Percentiles rank a stretch among this genome's conserved stretches.
Evolutionary conservation across 2,888 invertebrate species (phyloP).

Genomic region (Ochropacha duplaris): DNA sequence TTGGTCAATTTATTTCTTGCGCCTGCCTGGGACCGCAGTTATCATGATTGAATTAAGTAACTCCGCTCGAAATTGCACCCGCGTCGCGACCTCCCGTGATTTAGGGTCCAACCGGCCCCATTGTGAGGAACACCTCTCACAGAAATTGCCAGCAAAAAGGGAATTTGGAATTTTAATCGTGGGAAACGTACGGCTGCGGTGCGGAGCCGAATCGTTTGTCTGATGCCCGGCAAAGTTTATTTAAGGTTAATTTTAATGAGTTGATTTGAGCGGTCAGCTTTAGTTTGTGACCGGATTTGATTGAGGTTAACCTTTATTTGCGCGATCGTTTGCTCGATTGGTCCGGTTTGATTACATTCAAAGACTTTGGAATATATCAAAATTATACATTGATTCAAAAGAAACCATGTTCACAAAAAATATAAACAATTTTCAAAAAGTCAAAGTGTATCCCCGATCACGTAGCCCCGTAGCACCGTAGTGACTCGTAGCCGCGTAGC

Average conservation of each 20-base stretch:
- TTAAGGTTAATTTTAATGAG: slow-evolving; percentile 72
- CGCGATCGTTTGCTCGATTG: slow-evolving; percentile 24
- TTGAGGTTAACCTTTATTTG: slow-evolving; percentile 43
- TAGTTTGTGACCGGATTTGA: slow-evolving; percentile 49
- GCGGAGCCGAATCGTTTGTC: slow-evolving; percentile 18
- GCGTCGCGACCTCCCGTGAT: slow-evolving; percentile 50
- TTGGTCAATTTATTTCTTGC: slow-evolving; percentile 81
- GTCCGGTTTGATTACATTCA: slow-evolving; percentile 23
- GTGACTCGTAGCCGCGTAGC: slow-evolving; percentile 19
- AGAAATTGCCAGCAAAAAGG: slow-evolving; percentile 60
- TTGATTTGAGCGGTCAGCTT: slow-evolving; percentile 60
- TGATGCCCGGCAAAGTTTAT: slow-evolving; percentile 51
- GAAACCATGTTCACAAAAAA: not conserved
- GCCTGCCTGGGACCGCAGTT: slow-evolving; percentile 69
- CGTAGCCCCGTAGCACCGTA: slow-evolving; percentile 26
- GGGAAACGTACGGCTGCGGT: slow-evolving; percentile 31
- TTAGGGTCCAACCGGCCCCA: slow-evolving; percentile 49
- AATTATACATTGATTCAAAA: too few relatives aligned
- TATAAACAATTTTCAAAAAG: slow-evolving; percentile 18
- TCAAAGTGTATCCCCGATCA: slow-evolving; percentile 28
- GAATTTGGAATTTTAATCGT: slow-evolving; percentile 69
- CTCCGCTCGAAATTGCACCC: slow-evolving; percentile 54
- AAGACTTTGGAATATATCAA: not conserved
- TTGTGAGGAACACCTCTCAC: slow-evolving; percentile 32
- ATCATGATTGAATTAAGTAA: slow-evolving; percentile 82